phyloP scores from a whole-genome alignment of 2,888 invertebrate species.

The Chesias legatella region DNA sequence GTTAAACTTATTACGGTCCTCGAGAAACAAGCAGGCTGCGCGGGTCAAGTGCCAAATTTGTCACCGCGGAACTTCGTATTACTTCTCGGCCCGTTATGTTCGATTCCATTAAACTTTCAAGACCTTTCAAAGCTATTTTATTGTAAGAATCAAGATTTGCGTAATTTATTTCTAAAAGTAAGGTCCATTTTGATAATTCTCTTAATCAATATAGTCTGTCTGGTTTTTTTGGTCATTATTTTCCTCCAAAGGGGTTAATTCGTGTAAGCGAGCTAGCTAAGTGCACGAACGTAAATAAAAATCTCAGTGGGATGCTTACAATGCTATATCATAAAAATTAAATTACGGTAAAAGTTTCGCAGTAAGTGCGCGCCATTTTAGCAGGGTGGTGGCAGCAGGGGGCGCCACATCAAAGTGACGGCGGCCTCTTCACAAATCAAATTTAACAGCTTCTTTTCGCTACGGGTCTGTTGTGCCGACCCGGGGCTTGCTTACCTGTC shows the following conservation, averaged over 20 bases:
- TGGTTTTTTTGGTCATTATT: conserved; percentile 7
- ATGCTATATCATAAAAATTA: conserved; percentile 79
- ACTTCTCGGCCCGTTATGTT: conserved; percentile 67
- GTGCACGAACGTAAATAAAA: conserved; percentile 59
- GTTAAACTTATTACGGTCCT: conserved; percentile 80
- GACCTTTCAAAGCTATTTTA: conserved; percentile 78
- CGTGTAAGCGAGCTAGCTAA: conserved; percentile 39
- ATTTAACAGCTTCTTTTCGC: conserved; percentile 72
- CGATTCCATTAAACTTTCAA: conserved; percentile 81
- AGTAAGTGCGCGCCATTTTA: conserved; percentile 74
- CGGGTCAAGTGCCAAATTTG: conserved; percentile 81
- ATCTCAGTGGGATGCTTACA: conserved; percentile 65
- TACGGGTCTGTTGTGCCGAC: conserved; percentile 48
- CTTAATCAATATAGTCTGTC: not conserved
- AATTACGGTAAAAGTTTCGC: conserved; percentile 74
- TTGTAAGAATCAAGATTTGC: conserved; percentile 74
- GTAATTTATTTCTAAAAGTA: conserved; percentile 63
- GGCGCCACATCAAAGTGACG: conserved; percentile 72
- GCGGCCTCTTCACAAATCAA: conserved; percentile 69
- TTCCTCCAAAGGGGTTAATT: conserved; percentile 4
- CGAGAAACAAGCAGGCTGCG: conserved; percentile 72
- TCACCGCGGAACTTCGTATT: conserved; percentile 77
- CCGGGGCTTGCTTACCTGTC: conserved; percentile 34
- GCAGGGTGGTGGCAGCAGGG: conserved; percentile 43
- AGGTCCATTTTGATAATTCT: conserved; percentile 22